Base-by-base conservation (phyloP, 2,888 invertebrate species). In the Anticlea derivata region DNA sequence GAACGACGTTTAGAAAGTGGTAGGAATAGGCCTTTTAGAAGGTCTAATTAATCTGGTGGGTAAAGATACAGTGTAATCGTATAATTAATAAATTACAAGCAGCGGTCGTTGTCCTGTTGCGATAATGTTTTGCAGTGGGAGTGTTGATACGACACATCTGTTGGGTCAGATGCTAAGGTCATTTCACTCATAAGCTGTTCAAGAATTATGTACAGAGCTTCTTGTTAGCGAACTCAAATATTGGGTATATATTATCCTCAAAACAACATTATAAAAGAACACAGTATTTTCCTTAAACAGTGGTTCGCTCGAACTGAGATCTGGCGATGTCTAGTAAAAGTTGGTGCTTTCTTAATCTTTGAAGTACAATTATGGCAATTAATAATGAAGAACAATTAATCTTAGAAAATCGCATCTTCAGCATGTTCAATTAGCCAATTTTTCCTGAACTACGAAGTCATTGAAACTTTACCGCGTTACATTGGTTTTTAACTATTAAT, bases 31-130 rank as follows among this genome's bases (percentile, higher is more conserved):
- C 57, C 64, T 63, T 69, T 67, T 56, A 62, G 60, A 58, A 64
- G 82, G 61, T 82, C 83, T 64, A 45, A 64, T 60, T 77, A 75
- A 60, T 73, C 66, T 80, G 85, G 85, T 38, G 66, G 68, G 68
- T 29, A 73, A 68, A 63, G 71, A 68, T 68, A 71, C 73, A 68
- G 65, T 70, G 77, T 80, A 78, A 79, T 79, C 75, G 81, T 78
- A 78, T 82, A 87, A 88, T 89, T 89, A 87, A 86, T 88, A 87
- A 86, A 87, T 87, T 83, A 87, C 82, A 75, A 81, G 77, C 74
- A 67, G 79, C 80, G 88, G 88, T 88, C 87, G 66, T 85, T 85
- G 88, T 73, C 79, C 86, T 68, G 66, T 67, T 60, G 73, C 77
- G 86, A 86, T 86, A 86, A 81, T 81, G 78, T 80, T 86, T 80